phyloP scores from a whole-genome alignment of 2,113 vertebrate species.

The Lamprotornis superbus region DNA sequence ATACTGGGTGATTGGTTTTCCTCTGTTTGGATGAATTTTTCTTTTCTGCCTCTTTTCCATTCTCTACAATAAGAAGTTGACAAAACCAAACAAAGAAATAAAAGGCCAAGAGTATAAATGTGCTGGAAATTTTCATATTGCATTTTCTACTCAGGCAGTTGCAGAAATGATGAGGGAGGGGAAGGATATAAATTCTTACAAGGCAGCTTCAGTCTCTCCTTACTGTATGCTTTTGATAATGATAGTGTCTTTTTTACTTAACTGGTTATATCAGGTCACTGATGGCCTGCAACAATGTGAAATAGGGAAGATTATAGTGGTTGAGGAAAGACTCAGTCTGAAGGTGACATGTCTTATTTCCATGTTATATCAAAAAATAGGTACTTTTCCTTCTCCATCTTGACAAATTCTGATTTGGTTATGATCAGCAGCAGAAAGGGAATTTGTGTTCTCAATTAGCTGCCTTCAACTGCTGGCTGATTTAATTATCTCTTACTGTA shows the following conservation, averaged over 20 bases:
- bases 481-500: constrained; percentile 25
- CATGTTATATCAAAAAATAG: neutral
- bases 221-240: neutral
- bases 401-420: neutral
- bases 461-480: neutral
- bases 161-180: neutral
- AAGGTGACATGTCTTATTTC: neutral
- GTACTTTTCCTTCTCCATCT: neutral
- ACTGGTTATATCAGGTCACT: neutral
- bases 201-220: neutral
- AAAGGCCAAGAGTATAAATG: neutral
- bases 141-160: neutral
- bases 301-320: neutral
- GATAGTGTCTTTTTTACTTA: neutral
- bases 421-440: neutral
- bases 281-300: neutral
- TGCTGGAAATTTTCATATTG: neutral
- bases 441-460: neutral
- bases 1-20: neutral
- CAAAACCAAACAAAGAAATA: neutral
- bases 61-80: neutral
- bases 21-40: neutral
- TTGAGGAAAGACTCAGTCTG: neutral
- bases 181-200: neutral
- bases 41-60: neutral